phyloP scores from a whole-genome alignment of 2,113 vertebrate genomes.

The Rhynchomys soricoides region DNA sequence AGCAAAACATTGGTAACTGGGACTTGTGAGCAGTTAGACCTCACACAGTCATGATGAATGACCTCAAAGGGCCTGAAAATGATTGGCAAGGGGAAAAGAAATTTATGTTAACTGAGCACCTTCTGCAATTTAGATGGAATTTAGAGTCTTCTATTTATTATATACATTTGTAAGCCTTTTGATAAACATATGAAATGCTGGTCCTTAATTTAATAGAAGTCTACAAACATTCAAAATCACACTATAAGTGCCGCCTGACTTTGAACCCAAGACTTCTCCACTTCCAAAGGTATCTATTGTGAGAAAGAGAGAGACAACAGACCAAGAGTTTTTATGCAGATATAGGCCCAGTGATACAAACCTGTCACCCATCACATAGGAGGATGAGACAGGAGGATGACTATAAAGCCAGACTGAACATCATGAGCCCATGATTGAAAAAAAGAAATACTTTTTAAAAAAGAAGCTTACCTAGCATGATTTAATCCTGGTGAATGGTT shows the following conservation, averaged over 20 bases:
- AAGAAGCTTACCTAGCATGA: background rate
- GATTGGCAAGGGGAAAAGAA: background rate
- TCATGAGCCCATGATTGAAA: background rate
- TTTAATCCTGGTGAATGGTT: background rate
- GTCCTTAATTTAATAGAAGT: background rate
- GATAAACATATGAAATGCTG: background rate
- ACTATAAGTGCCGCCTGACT: background rate
- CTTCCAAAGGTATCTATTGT: background rate
- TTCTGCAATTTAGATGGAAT: background rate
- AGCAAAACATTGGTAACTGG: background rate
- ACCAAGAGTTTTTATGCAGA: background rate
- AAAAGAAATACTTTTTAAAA: background rate
- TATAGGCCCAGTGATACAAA: background rate
- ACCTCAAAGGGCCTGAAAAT: background rate
- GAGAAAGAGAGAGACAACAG: background rate
- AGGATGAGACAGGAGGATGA: background rate
- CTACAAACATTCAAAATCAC: background rate
- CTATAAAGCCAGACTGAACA: background rate
- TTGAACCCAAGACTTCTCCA: background rate
- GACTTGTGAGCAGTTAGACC: background rate
- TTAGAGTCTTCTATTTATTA: background rate
- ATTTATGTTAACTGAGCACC: background rate
- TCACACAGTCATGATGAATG: background rate
- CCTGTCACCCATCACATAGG: background rate
- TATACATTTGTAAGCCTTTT: background rate